Evolutionary conservation across 2,888 invertebrate genomes (phyloP), one percentile per base, ranked within the genome.

Genomic region (Cephus nigrinus): DNA sequence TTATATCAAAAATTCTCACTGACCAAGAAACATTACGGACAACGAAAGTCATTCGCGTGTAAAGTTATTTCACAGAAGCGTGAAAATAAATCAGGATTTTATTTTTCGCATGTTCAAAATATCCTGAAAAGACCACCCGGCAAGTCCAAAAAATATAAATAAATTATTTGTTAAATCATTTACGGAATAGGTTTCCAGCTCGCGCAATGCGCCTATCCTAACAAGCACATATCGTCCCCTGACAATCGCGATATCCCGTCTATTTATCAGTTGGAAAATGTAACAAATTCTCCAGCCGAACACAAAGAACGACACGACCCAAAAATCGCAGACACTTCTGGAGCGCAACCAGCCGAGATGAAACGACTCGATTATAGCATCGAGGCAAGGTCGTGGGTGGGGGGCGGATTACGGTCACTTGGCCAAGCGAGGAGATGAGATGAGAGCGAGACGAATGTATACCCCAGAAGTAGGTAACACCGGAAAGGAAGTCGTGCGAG

Each of bases 291-390:
- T 55, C 30, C n/a, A 55, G 69, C 76, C 75, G 40, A 34, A 9
- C 35, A 68, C 30, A 72, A 73, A 69, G 73, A 40, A 31, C 75
- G 68, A 76, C 69, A 68, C 40, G 71, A 69, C 55, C 72, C 75
- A 69, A 78, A 78, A 78, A 78, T 78, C 75, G 78, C 69, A 31
- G 75, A 69, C 78, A 73, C 78, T 73, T 76, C 76, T 74, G 78
- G 74, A 73, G 72, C 36, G 69, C 68, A 69, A 68, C 73, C 76
- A 55, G 75, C 68, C 73, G 55, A 73, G 79, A 74, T 73, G 79
- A 78, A 78, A 76, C 79, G 76, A 79, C 71, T 81, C 82, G 80
- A 80, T 82, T 82, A 78, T 75, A 78, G 78, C 73, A 55, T 68
- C 76, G 74, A 40, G 72, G 69, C 73, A 32, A 68, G 75, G 35